phyloP scores from a whole-genome alignment of 2,888 invertebrate genomes.

The Autographa pulchrina region DNA sequence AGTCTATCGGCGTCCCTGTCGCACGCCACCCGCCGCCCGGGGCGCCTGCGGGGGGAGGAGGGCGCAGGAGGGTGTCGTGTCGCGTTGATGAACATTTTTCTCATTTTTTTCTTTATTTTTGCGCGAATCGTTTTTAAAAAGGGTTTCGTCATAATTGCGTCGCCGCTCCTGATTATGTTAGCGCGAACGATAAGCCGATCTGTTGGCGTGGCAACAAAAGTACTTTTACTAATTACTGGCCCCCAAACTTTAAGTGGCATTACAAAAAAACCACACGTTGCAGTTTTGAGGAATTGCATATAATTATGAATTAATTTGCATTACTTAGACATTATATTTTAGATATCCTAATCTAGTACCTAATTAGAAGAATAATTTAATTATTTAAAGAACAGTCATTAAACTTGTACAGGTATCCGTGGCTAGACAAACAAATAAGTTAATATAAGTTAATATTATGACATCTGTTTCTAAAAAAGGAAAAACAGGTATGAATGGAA shows the following conservation, averaged over 20 bases:
- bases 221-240: constrained; percentile 42
- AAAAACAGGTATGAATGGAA: constrained; percentile 40
- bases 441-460: constrained; percentile 9
- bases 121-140: constrained; percentile 89
- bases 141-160: constrained; percentile 89
- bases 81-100: constrained; percentile 90
- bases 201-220: constrained; percentile 56
- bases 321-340: constrained; percentile 31
- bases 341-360: constrained; percentile 37
- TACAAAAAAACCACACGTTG: constrained; percentile 30
- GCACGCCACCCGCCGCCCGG: constrained; percentile 83
- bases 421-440: constrained; percentile 30
- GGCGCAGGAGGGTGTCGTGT: constrained; percentile 81
- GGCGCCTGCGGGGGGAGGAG: constrained; percentile 71
- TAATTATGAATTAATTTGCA: constrained; percentile 49
- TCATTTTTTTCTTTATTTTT: constrained; percentile 87
- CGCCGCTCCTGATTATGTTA: constrained; percentile 84
- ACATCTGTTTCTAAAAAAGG: constrained; percentile 46
- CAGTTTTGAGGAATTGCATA: constrained; percentile 46
- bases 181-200: constrained; percentile 77
- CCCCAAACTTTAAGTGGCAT: constrained; percentile 30
- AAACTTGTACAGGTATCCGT: constrained; percentile 28
- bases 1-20: constrained; percentile 69
- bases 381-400: constrained; percentile 15
- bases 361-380: constrained; percentile 25